Evolutionary conservation across 2,113 vertebrate species (phyloP), one percentile per base, ranked within the genome.

Genomic region (Natator depressus): DNA sequence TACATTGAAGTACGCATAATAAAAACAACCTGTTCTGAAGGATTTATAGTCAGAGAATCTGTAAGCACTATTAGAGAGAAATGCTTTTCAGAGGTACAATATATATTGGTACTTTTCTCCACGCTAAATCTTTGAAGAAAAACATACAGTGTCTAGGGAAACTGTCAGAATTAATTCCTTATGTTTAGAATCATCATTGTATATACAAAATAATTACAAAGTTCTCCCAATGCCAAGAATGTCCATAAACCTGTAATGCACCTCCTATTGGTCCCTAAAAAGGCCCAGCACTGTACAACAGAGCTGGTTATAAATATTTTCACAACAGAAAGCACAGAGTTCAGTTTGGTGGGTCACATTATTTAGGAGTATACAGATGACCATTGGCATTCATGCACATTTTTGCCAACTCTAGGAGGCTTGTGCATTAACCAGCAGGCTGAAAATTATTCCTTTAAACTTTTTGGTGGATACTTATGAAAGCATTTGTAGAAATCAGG

Each of bases 101-200:
- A 35, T 2, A 46, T 4, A 0, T 10, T 29, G 53, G 53, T 84
- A 35, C 8, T 0, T 12, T 19, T 46, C 16, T 35, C 42, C 51
- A 12, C 1, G 0, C 38, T 19, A 35, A 4, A 1, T 11, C 50
- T 38, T 17, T 5, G 29, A 22, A 31, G 81, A 42, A 19, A 24
- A 6, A 10, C 6, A 2, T 3, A 10, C 4, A 2, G 17, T 1
- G 17, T 25, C 35, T 50, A 3, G 62, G 51, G 29, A 0, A n/a
- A 42, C 29, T 79, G 7, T 59, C 24, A 62, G 59, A 13, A 31
- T 14, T 5, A 7, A 0, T 27, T 25, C n/a, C 31, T 50, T 17
- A 38, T 5, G 31, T 1, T 0, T 13, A 6, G 4, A 62, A 42
- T 46, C 24, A 1, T 13, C 1, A 4, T 55, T 6, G 2, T 78